Conservation (phyloP, 2,797 vertebrate genomes). For the Muscicapa striata region DNA sequence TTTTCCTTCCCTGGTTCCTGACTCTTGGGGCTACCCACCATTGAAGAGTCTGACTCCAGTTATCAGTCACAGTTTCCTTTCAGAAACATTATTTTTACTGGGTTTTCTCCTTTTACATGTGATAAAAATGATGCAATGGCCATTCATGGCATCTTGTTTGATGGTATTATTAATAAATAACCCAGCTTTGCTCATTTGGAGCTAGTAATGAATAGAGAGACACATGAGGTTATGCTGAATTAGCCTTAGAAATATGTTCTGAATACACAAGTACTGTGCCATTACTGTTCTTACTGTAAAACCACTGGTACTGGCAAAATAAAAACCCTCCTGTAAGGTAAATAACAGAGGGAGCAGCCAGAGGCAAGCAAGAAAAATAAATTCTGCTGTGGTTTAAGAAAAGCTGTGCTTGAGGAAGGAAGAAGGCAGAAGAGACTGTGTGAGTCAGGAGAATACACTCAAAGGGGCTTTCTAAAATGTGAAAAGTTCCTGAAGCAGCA, state of each 20-base stretch:
- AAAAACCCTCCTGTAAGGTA: not conserved
- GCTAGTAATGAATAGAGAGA: not conserved
- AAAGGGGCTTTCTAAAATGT: not conserved
- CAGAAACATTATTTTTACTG: not conserved
- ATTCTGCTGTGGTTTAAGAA: not conserved
- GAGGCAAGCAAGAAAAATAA: not conserved
- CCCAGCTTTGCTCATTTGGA: not conserved
- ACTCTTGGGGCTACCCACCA: not conserved
- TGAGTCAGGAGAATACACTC: not conserved
- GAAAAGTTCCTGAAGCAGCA: not conserved
- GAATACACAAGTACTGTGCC: not conserved
- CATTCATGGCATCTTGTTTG: not conserved
- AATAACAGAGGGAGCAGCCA: not conserved
- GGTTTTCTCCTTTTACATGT: not conserved
- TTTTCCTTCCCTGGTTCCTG: not conserved
- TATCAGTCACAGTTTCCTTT: not conserved
- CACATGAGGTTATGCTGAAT: not conserved
- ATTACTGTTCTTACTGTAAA: not conserved
- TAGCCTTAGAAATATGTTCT: not conserved
- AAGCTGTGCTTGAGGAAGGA: not conserved
- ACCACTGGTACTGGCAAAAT: not conserved
- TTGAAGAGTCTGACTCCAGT: not conserved
- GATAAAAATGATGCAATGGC: not conserved
- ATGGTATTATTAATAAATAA: not conserved
- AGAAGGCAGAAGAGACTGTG: not conserved